Evolutionary conservation across 1,140 invertebrate species (phyloP).

Genomic region (Leptonema lineaticorne): DNA sequence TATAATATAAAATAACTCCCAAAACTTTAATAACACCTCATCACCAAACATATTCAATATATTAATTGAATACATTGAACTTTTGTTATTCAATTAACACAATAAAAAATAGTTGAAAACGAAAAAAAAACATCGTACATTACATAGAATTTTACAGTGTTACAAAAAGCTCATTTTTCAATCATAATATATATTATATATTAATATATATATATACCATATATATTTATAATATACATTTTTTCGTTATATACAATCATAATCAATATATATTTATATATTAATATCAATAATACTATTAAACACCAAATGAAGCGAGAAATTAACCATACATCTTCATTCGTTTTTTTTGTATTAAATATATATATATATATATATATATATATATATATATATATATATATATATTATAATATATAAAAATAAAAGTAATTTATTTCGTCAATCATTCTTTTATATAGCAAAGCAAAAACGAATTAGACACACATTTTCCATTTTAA

Average conservation of each 20-base stretch:
- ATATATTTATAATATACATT: background rate
- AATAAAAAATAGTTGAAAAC: no score
- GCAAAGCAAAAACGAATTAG: constrained; percentile 4
- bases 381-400: no score
- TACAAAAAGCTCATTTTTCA: constrained; percentile 2
- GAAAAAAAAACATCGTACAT: no score
- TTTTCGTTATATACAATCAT: background rate
- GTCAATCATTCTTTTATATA: background rate
- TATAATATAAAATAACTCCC: no score
- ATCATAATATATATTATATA: background rate
- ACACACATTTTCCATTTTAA: background rate
- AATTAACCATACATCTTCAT: background rate
- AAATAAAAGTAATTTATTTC: constrained; percentile 5
- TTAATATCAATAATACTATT: background rate
- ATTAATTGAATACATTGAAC: no score
- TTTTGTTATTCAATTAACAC: no score
- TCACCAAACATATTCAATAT: no score
- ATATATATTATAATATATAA: constrained; percentile 6
- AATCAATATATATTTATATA: background rate
- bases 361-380: no score
- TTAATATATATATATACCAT: background rate
- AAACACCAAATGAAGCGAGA: constrained; percentile 13
- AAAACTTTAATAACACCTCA: no score
- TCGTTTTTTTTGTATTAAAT: no score
- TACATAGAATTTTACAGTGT: no score